These are phyloP conservation scores for Notocelia uddmanniana DNA, from an alignment of 2,888 invertebrate genomes.

Conservation along the genomic window DNA sequence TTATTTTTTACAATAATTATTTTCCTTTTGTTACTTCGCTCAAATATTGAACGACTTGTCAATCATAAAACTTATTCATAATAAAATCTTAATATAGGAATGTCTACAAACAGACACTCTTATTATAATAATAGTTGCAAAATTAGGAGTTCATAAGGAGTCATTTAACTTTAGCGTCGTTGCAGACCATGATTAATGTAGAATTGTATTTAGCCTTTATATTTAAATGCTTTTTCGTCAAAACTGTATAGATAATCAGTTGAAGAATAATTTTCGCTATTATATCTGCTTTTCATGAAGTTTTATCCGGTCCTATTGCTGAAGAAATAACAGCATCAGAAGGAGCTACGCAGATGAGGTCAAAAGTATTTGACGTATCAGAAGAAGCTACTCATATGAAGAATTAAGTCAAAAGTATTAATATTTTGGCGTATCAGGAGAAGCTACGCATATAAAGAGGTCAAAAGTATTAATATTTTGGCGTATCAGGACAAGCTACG, in stretches of 20 bases:
- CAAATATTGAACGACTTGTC: conserved; percentile 46
- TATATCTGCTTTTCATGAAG: too few relatives aligned
- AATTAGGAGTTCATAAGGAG: conserved; percentile 1
- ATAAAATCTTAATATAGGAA: conserved; percentile 33
- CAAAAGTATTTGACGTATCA: too few relatives aligned
- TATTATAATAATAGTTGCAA: conserved; percentile 26
- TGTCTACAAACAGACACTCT: conserved; percentile 31
- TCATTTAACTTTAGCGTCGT: conserved; percentile 39
- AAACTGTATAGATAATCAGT: conserved; percentile 6
- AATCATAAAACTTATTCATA: conserved; percentile 24
- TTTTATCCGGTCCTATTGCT: too few relatives aligned
- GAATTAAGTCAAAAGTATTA: too few relatives aligned
- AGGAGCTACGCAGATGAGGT: too few relatives aligned
- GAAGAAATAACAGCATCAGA: too few relatives aligned
- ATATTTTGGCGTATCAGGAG: too few relatives aligned
- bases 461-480: too few relatives aligned
- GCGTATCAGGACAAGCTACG: too few relatives aligned
- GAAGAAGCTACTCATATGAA: too few relatives aligned
- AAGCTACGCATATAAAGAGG: too few relatives aligned
- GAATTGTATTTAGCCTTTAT: background rate
- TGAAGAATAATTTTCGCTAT: background rate
- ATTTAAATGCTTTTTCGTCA: conserved; percentile 23
- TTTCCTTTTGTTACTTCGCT: conserved; percentile 45
- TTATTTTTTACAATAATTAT: conserved; percentile 41
- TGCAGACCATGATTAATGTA: conserved; percentile 33